These are phyloP conservation scores for Salvelinus alpinus DNA, from an alignment of 2,113 vertebrate species.

Conservation along the genomic window DNA sequence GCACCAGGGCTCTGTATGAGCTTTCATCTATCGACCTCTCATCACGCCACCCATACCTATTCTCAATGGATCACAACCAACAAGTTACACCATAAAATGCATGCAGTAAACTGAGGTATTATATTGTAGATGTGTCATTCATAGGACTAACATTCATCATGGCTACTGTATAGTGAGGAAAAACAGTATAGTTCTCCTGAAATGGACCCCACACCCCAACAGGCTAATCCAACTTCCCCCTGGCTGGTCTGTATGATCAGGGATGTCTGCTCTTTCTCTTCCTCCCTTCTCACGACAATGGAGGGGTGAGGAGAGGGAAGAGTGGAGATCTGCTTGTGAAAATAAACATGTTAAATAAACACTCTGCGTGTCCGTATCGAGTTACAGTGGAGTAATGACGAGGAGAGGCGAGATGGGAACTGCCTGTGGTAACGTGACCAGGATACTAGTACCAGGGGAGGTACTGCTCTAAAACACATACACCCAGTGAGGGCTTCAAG, in stretches of 20 bases:
- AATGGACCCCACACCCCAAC: background rate
- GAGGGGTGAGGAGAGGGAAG: slow-evolving; percentile 48
- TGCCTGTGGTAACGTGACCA: slow-evolving; percentile 50
- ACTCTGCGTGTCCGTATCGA: slow-evolving; percentile 32
- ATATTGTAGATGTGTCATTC: background rate
- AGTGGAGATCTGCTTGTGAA: slow-evolving; percentile 60
- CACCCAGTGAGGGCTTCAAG: background rate
- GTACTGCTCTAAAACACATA: no score
- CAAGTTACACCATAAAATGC: background rate
- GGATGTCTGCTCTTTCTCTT: slow-evolving; percentile 26
- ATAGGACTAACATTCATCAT: background rate
- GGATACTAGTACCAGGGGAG: background rate
- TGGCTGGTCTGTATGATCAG: slow-evolving; percentile 29
- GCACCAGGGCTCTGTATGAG: background rate
- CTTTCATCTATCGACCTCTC: background rate
- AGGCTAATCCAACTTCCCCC: background rate
- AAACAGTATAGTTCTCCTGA: background rate
- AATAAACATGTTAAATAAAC: slow-evolving; percentile 69
- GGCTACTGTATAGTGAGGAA: background rate
- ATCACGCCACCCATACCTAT: background rate
- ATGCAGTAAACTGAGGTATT: background rate
- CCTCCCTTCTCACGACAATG: slow-evolving; percentile 22
- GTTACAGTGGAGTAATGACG: slow-evolving; percentile 60
- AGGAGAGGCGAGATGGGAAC: slow-evolving; percentile 35
- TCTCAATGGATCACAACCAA: background rate